Base-by-base conservation (phyloP, 2,797 vertebrate genomes). In the Sphenodon punctatus region DNA sequence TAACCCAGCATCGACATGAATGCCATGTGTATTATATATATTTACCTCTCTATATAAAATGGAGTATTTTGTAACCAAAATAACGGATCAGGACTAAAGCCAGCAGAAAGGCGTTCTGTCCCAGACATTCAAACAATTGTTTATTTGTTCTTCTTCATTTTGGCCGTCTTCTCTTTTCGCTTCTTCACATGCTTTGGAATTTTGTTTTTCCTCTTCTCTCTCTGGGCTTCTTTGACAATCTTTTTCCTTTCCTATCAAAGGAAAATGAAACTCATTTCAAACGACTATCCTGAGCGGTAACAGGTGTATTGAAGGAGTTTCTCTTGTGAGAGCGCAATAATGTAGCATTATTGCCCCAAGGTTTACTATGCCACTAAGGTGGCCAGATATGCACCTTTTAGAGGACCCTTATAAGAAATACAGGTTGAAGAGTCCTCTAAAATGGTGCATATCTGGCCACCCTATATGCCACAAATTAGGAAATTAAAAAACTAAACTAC, bases 101-200 rank as follows among this genome's bases (percentile, higher is more conserved):
- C 20, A n/a, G 34, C n/a, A n/a, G 13, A 70, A n/a, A 7, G 67
- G 15, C 30, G 69, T 3, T 30, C 65, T 36, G 42, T 67, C 58
- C 34, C 41, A 51, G 23, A 48, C 55, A 55, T 13, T 13, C 45
- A 7, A 39, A 63, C 17, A 23, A 43, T 10, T 7, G 5, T 67
- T 84, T 95, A 97, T 97, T 91, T 96, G 84, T 97, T 96, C 90
- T 97, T 99, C 93, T 98, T 99, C 87, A 86, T 97, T 93, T 97
- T 98, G 67, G 97, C 93, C 36, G 96, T 95, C 84, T 97, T 99
- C 90, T 99, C 98, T 86, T 97, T 99, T 78, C 98, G 96, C 92
- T 98, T 99, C 90, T 99, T 99, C 63, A 99, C 94, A 0, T 98
- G 97, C 92, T 99, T 99, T 6, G 98, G 98, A 2, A 96, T 89